Evolutionary conservation across 2,797 vertebrate species (phyloP).

Genomic region (Urophycis tenuis): DNA sequence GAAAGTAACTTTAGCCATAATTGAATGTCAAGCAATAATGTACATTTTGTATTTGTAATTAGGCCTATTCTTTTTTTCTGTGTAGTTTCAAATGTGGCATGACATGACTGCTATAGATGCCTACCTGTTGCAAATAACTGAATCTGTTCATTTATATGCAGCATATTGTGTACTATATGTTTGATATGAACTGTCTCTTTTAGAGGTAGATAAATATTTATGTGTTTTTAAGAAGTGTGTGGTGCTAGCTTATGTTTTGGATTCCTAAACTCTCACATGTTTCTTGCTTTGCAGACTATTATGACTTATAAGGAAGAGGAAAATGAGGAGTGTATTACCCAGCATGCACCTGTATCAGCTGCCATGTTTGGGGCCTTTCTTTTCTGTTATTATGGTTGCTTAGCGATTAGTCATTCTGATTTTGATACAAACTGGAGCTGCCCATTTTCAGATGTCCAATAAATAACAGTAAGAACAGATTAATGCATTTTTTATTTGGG

Average conservation of each 20-base stretch:
- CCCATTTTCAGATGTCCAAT: slow-evolving; percentile 36
- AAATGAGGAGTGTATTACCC: slow-evolving; percentile 50
- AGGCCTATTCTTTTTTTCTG: slow-evolving; percentile 70
- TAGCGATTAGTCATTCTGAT: slow-evolving; percentile 28
- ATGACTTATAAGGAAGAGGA: slow-evolving; percentile 28
- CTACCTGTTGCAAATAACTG: slow-evolving; percentile 76
- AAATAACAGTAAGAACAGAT: slow-evolving; percentile 14
- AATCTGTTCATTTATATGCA: slow-evolving; percentile 81
- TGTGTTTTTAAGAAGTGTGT: slow-evolving; percentile 84
- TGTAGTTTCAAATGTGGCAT: slow-evolving; percentile 82
- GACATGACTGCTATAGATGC: slow-evolving; percentile 77
- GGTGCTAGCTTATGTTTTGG: slow-evolving; percentile 80
- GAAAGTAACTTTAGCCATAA: slow-evolving; percentile 76
- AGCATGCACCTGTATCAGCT: slow-evolving; percentile 84
- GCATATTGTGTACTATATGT: slow-evolving; percentile 79
- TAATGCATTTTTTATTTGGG: slow-evolving; percentile 7
- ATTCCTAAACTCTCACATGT: slow-evolving; percentile 76
- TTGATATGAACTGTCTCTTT: slow-evolving; percentile 83
- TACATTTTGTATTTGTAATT: slow-evolving; percentile 69
- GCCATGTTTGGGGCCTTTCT: slow-evolving; percentile 71
- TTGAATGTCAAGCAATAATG: slow-evolving; percentile 91
- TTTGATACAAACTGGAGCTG: slow-evolving; percentile 43
- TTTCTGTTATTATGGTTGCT: slow-evolving; percentile 53
- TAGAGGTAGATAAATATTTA: slow-evolving; percentile 78
- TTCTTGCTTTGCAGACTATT: slow-evolving; percentile 64